Evolutionary conservation across 2,113 vertebrate genomes (phyloP).

Genomic region (Phylloscopus whistleri): DNA sequence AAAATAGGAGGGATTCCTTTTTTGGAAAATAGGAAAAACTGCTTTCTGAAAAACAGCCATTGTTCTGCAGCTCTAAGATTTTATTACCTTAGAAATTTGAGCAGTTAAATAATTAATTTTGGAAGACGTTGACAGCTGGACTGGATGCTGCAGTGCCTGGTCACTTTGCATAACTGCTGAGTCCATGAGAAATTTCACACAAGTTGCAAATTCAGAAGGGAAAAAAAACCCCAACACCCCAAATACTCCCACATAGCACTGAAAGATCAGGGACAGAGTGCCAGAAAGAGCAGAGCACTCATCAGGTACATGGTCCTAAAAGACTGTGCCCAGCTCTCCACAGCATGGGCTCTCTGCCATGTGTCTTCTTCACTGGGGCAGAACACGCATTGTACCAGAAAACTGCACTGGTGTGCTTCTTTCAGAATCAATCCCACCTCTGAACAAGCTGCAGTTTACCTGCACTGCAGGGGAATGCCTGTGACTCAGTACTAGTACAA

Average conservation of each 20-base stretch:
- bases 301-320: fast-evolving
- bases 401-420: not conserved
- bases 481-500: not conserved
- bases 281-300: not conserved
- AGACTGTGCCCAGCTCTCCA: not conserved
- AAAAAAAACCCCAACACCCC: not conserved
- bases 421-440: not conserved
- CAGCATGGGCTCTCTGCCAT: not conserved
- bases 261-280: not conserved
- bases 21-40: not conserved
- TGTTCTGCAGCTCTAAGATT: not conserved
- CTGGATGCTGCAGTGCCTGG: not conserved
- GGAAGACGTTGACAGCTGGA: not conserved
- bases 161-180: not conserved
- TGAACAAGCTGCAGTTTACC: not conserved
- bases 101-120: not conserved
- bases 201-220: not conserved
- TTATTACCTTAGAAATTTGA: not conserved
- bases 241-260: not conserved
- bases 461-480: not conserved
- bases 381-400: fast-evolving
- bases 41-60: not conserved
- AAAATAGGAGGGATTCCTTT: not conserved
- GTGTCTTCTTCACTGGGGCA: not conserved
- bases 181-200: not conserved